phyloP scores from a whole-genome alignment of 2,113 vertebrate species.

The Gadus macrocephalus region DNA sequence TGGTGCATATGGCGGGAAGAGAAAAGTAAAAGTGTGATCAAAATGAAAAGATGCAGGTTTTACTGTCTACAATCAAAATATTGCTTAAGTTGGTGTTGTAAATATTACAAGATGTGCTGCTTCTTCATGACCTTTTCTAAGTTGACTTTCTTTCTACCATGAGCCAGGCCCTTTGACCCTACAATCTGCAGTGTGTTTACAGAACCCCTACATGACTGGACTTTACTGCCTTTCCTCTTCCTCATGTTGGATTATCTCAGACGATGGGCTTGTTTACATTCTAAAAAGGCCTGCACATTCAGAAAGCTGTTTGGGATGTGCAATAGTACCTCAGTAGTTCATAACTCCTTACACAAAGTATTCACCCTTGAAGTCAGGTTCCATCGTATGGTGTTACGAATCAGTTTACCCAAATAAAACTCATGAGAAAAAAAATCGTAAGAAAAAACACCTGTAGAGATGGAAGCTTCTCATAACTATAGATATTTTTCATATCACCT shows the following conservation, averaged over 20 bases:
- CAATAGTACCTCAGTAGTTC: conserved; percentile 66
- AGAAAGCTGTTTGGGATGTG: conserved; percentile 36
- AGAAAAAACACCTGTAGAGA: conserved; percentile 6
- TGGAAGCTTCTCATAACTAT: background rate
- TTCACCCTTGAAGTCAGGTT: conserved; percentile 26
- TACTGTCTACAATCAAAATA: conserved; percentile 51
- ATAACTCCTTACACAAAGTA: conserved; percentile 31
- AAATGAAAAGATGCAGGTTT: conserved; percentile 40
- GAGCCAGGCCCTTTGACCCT: conserved; percentile 17
- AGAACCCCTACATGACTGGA: conserved; percentile 4
- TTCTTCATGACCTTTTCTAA: background rate
- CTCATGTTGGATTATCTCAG: background rate
- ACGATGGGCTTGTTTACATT: conserved; percentile 30
- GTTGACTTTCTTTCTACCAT: conserved; percentile 15
- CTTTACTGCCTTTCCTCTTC: background rate
- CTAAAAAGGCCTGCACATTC: conserved; percentile 32
- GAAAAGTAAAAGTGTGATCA: conserved; percentile 35
- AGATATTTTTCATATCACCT: conserved; percentile 55
- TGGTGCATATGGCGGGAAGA: background rate
- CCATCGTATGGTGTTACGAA: conserved; percentile 31
- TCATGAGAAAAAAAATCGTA: conserved; percentile 1
- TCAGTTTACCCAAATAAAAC: background rate
- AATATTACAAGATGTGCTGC: conserved; percentile 1
- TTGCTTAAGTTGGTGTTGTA: background rate
- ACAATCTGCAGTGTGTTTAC: conserved; percentile 48